Conservation (phyloP, 1,140 invertebrate species). For the Physella acuta region DNA sequence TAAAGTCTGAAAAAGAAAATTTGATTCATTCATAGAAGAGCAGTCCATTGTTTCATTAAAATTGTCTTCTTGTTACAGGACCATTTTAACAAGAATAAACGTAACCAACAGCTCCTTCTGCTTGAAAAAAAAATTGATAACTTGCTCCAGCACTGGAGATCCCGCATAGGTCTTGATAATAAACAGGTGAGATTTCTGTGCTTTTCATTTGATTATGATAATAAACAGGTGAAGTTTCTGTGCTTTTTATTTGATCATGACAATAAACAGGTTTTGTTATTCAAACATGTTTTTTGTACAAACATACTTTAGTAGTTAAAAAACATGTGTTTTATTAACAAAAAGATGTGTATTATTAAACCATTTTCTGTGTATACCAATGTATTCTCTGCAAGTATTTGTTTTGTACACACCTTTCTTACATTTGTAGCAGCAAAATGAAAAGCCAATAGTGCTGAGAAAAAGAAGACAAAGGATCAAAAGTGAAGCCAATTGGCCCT, state of each 20-base stretch:
- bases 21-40: neutral
- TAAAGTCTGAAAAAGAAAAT: neutral
- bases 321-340: too few species aligned
- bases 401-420: neutral
- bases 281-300: too few species aligned
- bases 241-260: too few species aligned
- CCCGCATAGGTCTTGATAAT: constrained; percentile 70
- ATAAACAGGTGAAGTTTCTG: too few species aligned
- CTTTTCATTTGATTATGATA: too few species aligned
- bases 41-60: neutral
- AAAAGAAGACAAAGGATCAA: constrained; percentile 89
- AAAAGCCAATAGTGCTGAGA: constrained; percentile 80
- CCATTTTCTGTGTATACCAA: neutral
- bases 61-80: constrained; percentile 39
- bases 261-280: too few species aligned
- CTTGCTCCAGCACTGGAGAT: constrained; percentile 88
- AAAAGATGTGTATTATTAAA: neutral
- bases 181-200: constrained; percentile 66
- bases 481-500: constrained; percentile 78
- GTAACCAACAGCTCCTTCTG: constrained; percentile 59
- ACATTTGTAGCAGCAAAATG: constrained; percentile 41
- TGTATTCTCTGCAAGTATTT: neutral
- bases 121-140: constrained; percentile 68
- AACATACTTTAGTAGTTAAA: too few species aligned
- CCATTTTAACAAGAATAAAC: constrained; percentile 56